phyloP scores from a whole-genome alignment of 2,113 vertebrate species.

The Elaphurus davidianus region DNA sequence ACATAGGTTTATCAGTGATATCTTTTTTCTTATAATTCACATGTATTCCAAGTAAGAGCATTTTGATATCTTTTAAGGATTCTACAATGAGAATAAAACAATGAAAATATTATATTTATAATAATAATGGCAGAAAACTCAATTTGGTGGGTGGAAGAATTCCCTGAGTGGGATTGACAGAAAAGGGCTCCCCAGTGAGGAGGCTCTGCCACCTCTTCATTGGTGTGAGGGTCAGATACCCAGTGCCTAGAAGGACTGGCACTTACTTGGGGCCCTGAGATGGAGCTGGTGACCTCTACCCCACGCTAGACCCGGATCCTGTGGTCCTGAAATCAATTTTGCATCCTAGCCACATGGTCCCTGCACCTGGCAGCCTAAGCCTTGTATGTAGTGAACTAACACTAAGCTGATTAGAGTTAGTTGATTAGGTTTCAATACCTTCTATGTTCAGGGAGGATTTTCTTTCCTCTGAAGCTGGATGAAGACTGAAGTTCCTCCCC shows the following conservation, averaged over 20 bases:
- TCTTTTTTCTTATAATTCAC: background rate
- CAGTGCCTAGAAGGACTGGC: background rate
- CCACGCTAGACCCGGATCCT: fast-evolving
- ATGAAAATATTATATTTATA: background rate
- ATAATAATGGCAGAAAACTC: background rate
- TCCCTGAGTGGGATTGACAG: background rate
- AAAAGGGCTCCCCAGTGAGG: background rate
- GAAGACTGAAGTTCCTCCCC: background rate
- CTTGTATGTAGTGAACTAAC: background rate
- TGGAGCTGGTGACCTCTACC: background rate
- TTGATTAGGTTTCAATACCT: background rate
- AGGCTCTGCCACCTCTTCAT: fast-evolving
- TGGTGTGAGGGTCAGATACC: background rate
- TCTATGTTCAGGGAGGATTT: background rate
- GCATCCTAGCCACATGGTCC: background rate
- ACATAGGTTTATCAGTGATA: background rate
- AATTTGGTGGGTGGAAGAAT: background rate
- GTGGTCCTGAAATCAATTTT: background rate
- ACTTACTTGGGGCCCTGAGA: background rate
- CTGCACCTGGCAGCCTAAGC: background rate
- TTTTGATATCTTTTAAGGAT: background rate
- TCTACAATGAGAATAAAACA: background rate
- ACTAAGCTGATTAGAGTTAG: conserved; percentile 22
- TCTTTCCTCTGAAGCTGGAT: background rate
- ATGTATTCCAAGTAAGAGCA: background rate